Evolutionary conservation across 2,888 invertebrate genomes (phyloP), one percentile per base, ranked within the genome.

Genomic region (Clusia tigrina): DNA sequence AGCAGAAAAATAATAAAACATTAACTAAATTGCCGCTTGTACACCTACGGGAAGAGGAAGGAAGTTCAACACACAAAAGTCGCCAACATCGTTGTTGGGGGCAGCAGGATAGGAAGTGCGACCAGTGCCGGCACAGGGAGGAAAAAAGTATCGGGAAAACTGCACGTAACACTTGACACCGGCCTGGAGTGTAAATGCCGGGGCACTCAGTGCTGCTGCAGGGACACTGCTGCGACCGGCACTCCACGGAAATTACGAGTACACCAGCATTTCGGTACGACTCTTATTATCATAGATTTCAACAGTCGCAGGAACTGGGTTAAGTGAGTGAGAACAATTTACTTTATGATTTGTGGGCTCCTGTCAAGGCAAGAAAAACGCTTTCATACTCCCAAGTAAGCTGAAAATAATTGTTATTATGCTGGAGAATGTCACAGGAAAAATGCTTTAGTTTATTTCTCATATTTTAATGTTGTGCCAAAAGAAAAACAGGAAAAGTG

Each of bases 1-100:
- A 77, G 51, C 64, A 64, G 65, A 69, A 73, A n/a, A 72, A 76
- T 74, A 78, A 76, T 74, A 75, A 78, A 74, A 73, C 75, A 78
- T 77, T 76, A 77, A 78, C 73, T 69, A 71, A 77, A 78, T 74
- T 75, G 73, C 73, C 67, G 72, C 70, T 70, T 74, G 73, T 78
- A 69, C 60, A 22, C 48, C 20, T 5, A 26, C 64, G 38, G 38
- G 54, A 58, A 58, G 22, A 48, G 58, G 58, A 48, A 60, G 64
- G 64, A 64, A 64, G 46, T 64, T 25, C 54, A 54, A 12, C 57
- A 23, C 32, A 32, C 23, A 52, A 60, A 54, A 48, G 58, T 58
- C 51, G 58, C 38, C 58, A 58, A n/a, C 48, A 48, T n/a, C n/a
- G 10, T 46, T 51, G 38, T 52, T 63, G 54, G 18, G 60, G 56